A percentile compares a stretch with the other conserved stretches of the same genome.
These are phyloP conservation scores for Bactericera cockerelli DNA, from an alignment of 1,140 invertebrate genomes.

Conservation along the genomic window DNA sequence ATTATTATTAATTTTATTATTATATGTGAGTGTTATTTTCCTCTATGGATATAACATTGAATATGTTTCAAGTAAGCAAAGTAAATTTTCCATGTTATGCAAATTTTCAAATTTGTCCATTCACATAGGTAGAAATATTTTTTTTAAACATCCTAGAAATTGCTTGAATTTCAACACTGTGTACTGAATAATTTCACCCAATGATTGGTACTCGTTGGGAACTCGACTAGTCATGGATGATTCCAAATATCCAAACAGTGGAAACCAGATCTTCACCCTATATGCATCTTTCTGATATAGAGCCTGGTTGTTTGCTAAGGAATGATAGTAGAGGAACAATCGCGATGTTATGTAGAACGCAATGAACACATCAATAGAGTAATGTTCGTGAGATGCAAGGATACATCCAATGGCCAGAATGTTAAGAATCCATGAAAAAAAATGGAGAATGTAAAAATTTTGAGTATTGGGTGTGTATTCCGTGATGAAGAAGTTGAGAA, in stretches of 20 bases:
- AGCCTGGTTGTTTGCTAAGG: slow-evolving; percentile 85
- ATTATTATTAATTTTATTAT: too few species aligned
- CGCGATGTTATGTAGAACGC: slow-evolving; percentile 95
- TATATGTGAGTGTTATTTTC: too few species aligned
- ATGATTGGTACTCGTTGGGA: slow-evolving; percentile 82
- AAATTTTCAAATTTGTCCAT: too few species aligned
- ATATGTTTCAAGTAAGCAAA: too few species aligned
- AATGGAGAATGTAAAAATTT: slow-evolving; percentile 81
- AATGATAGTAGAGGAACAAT: slow-evolving; percentile 94
- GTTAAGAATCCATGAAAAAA: slow-evolving; percentile 90
- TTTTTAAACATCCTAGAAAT: too few species aligned
- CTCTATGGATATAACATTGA: too few species aligned
- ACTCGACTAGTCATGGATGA: slow-evolving; percentile 82
- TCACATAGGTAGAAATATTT: too few species aligned
- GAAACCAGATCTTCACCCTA: slow-evolving; percentile 67
- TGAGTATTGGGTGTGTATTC: slow-evolving; percentile 98
- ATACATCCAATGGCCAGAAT: slow-evolving; percentile 99
- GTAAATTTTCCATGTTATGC: too few species aligned
- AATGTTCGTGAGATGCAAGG: slow-evolving; percentile 95
- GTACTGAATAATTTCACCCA: slow-evolving; percentile 24
- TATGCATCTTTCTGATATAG: slow-evolving; percentile 69
- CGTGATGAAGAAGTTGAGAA: slow-evolving; percentile 99
- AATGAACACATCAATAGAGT: slow-evolving; percentile 98
- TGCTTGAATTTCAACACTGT: background rate
- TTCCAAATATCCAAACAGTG: slow-evolving; percentile 83